Base-by-base conservation (phyloP, 2,797 vertebrate genomes). In the Anguilla megastoma region DNA sequence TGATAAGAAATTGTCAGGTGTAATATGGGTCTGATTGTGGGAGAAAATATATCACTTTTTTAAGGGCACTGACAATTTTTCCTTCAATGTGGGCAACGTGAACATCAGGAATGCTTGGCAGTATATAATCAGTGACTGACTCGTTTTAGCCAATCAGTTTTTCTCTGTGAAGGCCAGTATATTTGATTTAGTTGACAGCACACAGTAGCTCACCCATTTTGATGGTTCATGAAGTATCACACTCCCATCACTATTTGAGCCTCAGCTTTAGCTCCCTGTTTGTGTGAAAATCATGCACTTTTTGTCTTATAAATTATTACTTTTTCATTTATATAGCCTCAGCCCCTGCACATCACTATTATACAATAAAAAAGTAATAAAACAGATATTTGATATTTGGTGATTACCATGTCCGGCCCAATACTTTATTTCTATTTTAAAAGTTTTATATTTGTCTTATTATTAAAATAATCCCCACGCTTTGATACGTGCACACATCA, bases 1-100 rank as follows among this genome's bases (percentile, higher is more conserved):
- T 88, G 85, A 76, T 36, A 56, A 41, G 33, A 79, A 74, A 45
- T 58, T 60, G 79, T 84, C 60, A 50, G 27, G 18, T 54, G 60
- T 74, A 27, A 84, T 86, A 58, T 36, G 30, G 76, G 74, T 71
- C 58, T 2, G 58, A 58, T 83, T 69, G 74, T 60, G 76, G 27
- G 16, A 82, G 16, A n/a, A 48, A 27, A 86, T 30, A 30, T 54
- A 79, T 30, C 7, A 76, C 45, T 24, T 30, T 74, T 86, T 48
- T 33, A 63, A 86, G 52, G 54, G 54, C n/a, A 48, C n/a, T 21
- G 56, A 16, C 8, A 24, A 4, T 56, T 85, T 63, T 88, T 86
- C n/a, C 58, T 50, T 2, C 1, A 9, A 33, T 33, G 27, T 71
- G 71, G 71, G 30, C 30, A 3, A 12, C 14, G 12, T 74, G 71